A percentile compares a stretch with the other conserved stretches of the same genome.
phyloP scores from a whole-genome alignment of 2,797 vertebrate species.

The Chelonia mydas region DNA sequence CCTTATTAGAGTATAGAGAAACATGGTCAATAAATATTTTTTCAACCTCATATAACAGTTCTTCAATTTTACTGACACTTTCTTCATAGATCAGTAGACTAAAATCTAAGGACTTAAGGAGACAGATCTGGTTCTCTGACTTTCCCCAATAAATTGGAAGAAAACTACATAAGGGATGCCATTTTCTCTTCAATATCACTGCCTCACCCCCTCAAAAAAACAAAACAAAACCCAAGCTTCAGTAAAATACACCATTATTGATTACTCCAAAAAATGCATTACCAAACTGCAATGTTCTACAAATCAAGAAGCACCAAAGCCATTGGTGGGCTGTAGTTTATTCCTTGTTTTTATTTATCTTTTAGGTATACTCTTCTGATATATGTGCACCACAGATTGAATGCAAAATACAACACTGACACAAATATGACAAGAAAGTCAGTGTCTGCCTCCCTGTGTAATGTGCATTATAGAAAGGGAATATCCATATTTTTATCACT shows the following conservation, averaged over 20 bases:
- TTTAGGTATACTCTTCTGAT: too few relatives aligned
- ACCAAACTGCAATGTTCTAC: not conserved
- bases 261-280: not conserved
- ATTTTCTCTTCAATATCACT: not conserved
- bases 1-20: not conserved
- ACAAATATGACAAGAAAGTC: not conserved
- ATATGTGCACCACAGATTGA: not conserved
- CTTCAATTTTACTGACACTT: not conserved
- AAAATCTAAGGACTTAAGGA: not conserved
- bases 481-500: not conserved
- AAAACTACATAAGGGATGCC: not conserved
- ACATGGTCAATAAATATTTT: not conserved
- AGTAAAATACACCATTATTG: not conserved
- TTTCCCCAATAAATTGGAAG: not conserved
- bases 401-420: not conserved
- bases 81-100: not conserved
- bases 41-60: not conserved
- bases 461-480: not conserved
- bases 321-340: not conserved
- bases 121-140: not conserved
- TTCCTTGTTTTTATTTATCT: not conserved
- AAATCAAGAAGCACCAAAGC: not conserved
- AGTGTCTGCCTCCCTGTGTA: not conserved
- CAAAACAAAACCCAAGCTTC: not conserved
- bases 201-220: accelerated